phyloP scores from a whole-genome alignment of 64 coral and sea anemone species.

The Acropora tenuis region DNA sequence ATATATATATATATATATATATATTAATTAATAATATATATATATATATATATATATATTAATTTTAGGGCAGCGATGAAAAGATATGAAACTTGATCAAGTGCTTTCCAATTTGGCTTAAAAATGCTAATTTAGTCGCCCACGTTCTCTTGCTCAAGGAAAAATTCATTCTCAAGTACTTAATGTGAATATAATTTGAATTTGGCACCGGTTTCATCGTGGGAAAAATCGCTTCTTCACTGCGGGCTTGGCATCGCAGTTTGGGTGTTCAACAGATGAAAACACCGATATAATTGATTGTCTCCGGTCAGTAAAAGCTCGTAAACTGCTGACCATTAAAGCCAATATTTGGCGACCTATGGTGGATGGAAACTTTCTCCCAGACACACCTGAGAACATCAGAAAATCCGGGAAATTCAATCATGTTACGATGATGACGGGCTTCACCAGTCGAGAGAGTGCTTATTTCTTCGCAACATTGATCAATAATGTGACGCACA shows the following conservation, averaged over 20 bases:
- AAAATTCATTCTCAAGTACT: too few relatives aligned
- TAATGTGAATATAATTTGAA: too few relatives aligned
- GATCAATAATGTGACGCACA: neutral
- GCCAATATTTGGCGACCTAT: conserved; percentile 58
- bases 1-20: too few relatives aligned
- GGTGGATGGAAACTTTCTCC: conserved; percentile 48
- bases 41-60: too few relatives aligned
- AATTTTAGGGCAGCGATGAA: too few relatives aligned
- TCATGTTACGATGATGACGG: conserved; percentile 30
- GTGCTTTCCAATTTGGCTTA: too few relatives aligned
- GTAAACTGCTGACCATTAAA: neutral
- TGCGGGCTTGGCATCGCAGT: neutral
- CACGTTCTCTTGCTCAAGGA: too few relatives aligned
- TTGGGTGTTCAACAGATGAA: conserved; percentile 19
- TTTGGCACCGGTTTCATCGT: too few relatives aligned
- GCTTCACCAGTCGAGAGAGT: conserved; percentile 66
- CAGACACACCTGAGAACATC: conserved; percentile 52
- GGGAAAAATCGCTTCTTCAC: too few relatives aligned
- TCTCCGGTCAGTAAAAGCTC: conserved; percentile 33
- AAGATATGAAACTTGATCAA: too few relatives aligned
- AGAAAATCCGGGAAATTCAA: conserved; percentile 45
- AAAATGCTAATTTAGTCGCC: too few relatives aligned
- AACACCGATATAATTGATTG: conserved; percentile 26
- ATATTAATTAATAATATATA: too few relatives aligned
- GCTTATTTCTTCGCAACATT: conserved; percentile 34